phyloP scores from a whole-genome alignment of 92 coral and sea anemone species.

The Ricordea florida region DNA sequence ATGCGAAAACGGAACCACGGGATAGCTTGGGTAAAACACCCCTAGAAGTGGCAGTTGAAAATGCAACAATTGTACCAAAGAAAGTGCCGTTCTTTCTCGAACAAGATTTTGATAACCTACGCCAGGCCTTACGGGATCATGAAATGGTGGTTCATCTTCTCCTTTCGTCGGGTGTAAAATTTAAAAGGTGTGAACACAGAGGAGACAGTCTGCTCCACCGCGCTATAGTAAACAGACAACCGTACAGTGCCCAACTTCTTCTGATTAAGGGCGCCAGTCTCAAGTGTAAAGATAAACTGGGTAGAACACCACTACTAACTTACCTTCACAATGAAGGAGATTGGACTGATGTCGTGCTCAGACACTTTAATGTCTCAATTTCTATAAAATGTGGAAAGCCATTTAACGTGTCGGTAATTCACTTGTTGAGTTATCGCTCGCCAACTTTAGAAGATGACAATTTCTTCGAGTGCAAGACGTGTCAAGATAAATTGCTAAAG shows the following conservation, averaged over 20 bases:
- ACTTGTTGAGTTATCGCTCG: slow-evolving; percentile 25
- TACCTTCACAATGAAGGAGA: slow-evolving; percentile 23
- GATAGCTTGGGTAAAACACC: slow-evolving; percentile 49
- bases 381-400: slow-evolving; percentile 38
- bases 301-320: background rate
- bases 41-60: slow-evolving; percentile 32
- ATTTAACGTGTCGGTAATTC: slow-evolving; percentile 36
- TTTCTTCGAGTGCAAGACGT: slow-evolving; percentile 11
- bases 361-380: slow-evolving; percentile 3
- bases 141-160: slow-evolving; percentile 1
- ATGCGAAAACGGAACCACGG: background rate
- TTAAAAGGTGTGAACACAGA: background rate
- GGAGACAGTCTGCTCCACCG: slow-evolving; percentile 1
- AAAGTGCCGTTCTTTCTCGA: background rate
- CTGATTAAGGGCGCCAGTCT: slow-evolving; percentile 10
- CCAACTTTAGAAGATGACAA: background rate
- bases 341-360: slow-evolving; percentile 11
- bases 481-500: background rate
- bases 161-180: background rate
- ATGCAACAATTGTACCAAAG: background rate
- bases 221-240: background rate
- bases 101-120: background rate
- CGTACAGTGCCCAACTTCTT: background rate
- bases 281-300: background rate
- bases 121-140: background rate